Evolutionary conservation across 2,797 vertebrate genomes (phyloP), one percentile per base, ranked within the genome.

Genomic region (Gambusia yucatana): DNA sequence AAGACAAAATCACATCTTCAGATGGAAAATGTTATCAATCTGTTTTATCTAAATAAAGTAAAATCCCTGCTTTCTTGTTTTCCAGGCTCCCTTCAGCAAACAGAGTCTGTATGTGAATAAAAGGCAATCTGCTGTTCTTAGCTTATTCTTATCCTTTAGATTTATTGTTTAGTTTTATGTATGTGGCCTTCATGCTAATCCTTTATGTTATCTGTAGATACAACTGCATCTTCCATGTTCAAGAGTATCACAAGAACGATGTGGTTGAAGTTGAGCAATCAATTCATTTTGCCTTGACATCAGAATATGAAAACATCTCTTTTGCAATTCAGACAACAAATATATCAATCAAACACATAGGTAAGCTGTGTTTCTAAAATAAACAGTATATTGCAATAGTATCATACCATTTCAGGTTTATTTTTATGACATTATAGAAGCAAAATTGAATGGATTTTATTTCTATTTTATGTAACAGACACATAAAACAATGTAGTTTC

Each of bases 201-300:
- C 6, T 67, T 1, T 82, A 5, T 80, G 48, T 85, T 70, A 22
- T 85, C 59, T 6, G 65, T 82, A 96, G 95, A 78, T 95, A 92
- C 82, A 4, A 76, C 43, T 93, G 91, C 75, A 78, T 59, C 72
- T 96, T 96, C 80, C 94, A 96, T 22, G 81, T 94, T 78, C 91
- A 93, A 76, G 85, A 82, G 16, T 11, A 43, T 39, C 63, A n/a
- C 11, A 36, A 11, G 4, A 73, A 79, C 30, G 84, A 46, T 78
- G 44, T 84, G 10, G 59, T 20, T 36, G 82, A 88, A 63, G 82
- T 72, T 7, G 0, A 22, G 65, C 14, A 0, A 1, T 33, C 77
- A 0, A 94, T 96, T 73, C 0, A 16, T 8, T 33, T 50, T 11
- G 61, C 91, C 5, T 73, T 96, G 87, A 52, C 30, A 16, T 25